phyloP scores from a whole-genome alignment of 2,888 invertebrate species.

The Neocrepidodera transversa region DNA sequence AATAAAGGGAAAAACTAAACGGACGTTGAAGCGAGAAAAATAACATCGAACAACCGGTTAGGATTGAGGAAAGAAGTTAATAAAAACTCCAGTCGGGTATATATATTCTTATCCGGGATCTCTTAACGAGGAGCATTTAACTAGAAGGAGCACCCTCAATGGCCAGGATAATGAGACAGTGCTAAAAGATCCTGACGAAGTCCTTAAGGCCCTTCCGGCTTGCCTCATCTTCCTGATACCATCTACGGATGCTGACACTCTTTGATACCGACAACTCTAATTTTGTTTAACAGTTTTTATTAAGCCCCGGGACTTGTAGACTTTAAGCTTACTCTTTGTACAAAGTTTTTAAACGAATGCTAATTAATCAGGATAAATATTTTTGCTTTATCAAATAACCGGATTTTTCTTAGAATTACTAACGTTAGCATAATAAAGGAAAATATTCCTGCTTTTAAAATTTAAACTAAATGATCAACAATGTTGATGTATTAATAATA shows the following conservation, averaged over 20 bases:
- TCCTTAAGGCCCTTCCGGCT: constrained; percentile 43
- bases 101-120: constrained; percentile 47
- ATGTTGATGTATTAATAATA: no score
- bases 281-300: constrained; percentile 45
- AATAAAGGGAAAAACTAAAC: constrained; percentile 26
- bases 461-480: no score
- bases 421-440: no score
- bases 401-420: no score
- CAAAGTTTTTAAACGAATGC: constrained; percentile 6
- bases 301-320: constrained; percentile 13
- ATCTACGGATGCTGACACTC: constrained; percentile 45
- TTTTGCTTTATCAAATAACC: no score
- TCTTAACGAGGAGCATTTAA: constrained; percentile 48
- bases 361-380: constrained; percentile 8
- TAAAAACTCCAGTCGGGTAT: constrained; percentile 44
- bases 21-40: constrained; percentile 29
- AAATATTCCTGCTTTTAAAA: no score
- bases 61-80: constrained; percentile 43
- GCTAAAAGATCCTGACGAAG: constrained; percentile 43
- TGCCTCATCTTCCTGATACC: constrained; percentile 46
- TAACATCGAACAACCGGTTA: constrained; percentile 38
- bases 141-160: constrained; percentile 46
- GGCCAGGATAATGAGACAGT: constrained; percentile 48
- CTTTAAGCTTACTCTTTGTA: constrained; percentile 2
- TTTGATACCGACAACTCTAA: constrained; percentile 42